Evolutionary conservation across 2,113 vertebrate genomes (phyloP), one percentile per base, ranked within the genome.

Genomic region (Notiomystis cincta): DNA sequence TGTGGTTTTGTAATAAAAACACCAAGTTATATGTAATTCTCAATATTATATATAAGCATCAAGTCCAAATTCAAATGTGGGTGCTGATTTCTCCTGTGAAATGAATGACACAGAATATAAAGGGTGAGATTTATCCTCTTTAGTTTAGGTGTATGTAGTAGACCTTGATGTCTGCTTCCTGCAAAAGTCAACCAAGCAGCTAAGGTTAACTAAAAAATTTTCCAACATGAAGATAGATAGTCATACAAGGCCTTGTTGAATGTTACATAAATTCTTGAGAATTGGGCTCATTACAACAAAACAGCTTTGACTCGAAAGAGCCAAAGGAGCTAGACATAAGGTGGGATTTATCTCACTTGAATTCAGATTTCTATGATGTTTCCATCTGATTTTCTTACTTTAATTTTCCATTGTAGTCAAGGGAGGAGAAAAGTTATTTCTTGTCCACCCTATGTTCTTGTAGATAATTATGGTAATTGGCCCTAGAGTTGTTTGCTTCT

Each of bases 211-310:
- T 64, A 31, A 82, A 80, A 78, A 25, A 12, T 22, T 28, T 61
- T 10, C 45, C 10, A 42, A 1, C 0, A 0, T 81, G 57, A 61
- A 57, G 38, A 67, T 5, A 42, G 25, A 31, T 22, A 31, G 15
- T 42, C 0, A 0, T 35, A 16, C 27, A 70, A 57, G 37, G 14
- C 21, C 61, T 61, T 78, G 37, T 27, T 60, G 50, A 47, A 44
- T 61, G 12, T 61, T 79, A 47, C 22, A 19, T 62, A 65, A 78
- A 22, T 82, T 81, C 23, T 58, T 42, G n/a, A 65, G 30, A 56
- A 60, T 69, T 0, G 0, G 35, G 50, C 30, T 81, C 15, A 15
- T 77, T 72, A 21, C 0, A 6, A 7, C 25, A 73, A 57, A 81
- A 28, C 13, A 81, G 35, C 30, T 87, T 80, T 81, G 38, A 31